Evolutionary conservation across 1,140 invertebrate species (phyloP), one percentile per base, ranked within the genome.

Genomic region (Lutraria rhynchaena): DNA sequence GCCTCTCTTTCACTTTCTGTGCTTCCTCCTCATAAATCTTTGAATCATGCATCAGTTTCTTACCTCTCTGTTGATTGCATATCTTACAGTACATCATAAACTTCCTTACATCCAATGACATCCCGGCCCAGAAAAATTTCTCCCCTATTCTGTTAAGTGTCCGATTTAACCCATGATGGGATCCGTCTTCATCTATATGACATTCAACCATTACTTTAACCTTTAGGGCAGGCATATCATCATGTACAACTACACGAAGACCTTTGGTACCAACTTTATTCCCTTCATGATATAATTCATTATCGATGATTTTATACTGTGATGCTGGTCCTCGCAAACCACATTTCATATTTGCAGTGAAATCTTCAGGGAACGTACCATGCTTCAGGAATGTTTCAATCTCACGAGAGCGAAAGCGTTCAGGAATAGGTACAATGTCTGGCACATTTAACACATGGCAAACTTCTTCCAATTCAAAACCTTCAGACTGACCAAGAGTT

Each of bases 151-250:
- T 80, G 15, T 55, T 70, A 35, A 80, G 15, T 9, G 76, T 80
- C 24, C 53, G 53, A 67, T 80, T 80, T 17, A 80, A 33, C 27
- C 76, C 76, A 33, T 55, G 29, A 60, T 80, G 76, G n/a, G 44
- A 53, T 13, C 76, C 76, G 27, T 80, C 76, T 19, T 80, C 76
- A 33, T 80, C 76, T 46, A 80, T 80, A 29, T 80, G 76, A 60
- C 63, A 67, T 60, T 80, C 76, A n/a, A 80, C 76, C 24, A 80
- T 80, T 15, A 70, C 53, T 46, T 80, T 80, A 9, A 80, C 76
- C 35, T 80, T 80, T 27, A 80, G 29, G 35, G 76, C 76, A 24
- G 76, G 76, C 29, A 65, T 63, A 29, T 80, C 65, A 46, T 80
- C 76, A 33, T 80, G 76, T 31, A 80, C 57, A 1, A 80, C 76